Evolutionary conservation across 2,888 invertebrate species (phyloP), one percentile per base, ranked within the genome.

Genomic region (Disparrhopalites patrizii): DNA sequence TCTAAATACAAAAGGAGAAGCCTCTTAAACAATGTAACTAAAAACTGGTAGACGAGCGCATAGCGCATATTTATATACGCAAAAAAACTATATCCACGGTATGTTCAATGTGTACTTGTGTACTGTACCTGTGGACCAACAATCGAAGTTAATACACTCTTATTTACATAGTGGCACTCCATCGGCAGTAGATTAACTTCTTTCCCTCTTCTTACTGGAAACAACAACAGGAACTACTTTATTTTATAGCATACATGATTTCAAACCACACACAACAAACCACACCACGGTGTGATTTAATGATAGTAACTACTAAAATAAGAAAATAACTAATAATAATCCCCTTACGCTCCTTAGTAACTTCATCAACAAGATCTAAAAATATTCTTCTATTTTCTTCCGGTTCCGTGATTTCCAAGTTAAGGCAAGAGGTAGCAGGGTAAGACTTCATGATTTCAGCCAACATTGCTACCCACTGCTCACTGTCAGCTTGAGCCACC

Each of bases 391-490:
- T 84, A 30, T 93, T 93, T 78, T 93, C 93, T 76, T 94, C 93
- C 73, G 91, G 86, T 79, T 92, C 91, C 57, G 87, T 83, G 76
- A 94, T 61, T 81, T 93, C 91, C 38, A 92, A 90, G 79, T 94
- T 95, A 65, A 96, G 84, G 36, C 90, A 89, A 30, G 94, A 93
- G 0, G 89, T 87, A 0, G 90, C 86, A 1, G 97, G 96, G 78
- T 91, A 93, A 0, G 93, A 92, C 79, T 93, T 93, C 82, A 97
- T 88, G 71, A 93, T 90, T 82, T 97, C 96, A 2, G 93, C 95
- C 72, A 97, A 82, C 92, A 95, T 95, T 4, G 94, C 91, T 36
- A 97, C 97, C 97, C 97, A 97, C 76, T 95, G 85, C 79, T 98
- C 97, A 10, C 92, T 90, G 81, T 97, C 96, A 76, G 90, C 84